Evolutionary conservation across 2,888 invertebrate species (phyloP), one percentile per base, ranked within the genome.

Genomic region (Phasia obesa): DNA sequence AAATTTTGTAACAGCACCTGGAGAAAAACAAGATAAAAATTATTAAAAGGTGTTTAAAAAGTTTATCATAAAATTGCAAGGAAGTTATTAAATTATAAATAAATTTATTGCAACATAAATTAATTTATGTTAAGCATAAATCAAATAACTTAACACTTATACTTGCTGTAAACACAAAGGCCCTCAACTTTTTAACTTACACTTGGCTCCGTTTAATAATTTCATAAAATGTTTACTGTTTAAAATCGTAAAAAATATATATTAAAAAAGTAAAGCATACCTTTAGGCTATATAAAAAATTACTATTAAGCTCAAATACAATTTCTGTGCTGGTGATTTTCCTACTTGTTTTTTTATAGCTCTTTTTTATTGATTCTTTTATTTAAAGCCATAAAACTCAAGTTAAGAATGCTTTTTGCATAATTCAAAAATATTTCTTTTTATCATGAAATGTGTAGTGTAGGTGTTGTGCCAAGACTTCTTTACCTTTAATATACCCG

Each of bases 181-280:
- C 9, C 42, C 4, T 55, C 44, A 44, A 21, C 15, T 4, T 1
- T 31, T 21, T 7, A 27, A 21, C 15, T 31, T 9, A 31, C 9
- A 47, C 4, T 27, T 13, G 44, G 21, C n/a, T 19, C 35, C 4
- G 38, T 15, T 13, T 42, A 5, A 27, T 27, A 27, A 0, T n/a
- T 42, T 4, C 38, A 51, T 38, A 27, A 53, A 1, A 35, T 11
- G 1, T 3, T 31, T 31, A 31, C 31, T n/a, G 31, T 31, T 31
- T 31, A 31, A 31, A 31, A 31, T 31, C 31, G 31, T 31, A 47
- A 59, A 59, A 21, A 5, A 47, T 49, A 59, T 51, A 49, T 38
- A 38, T 49, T n/a, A 38, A 31, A n/a, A 75, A 75, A 38, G 15
- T 57, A 57, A 21, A 49, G 38, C 38, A 51, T 76, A 67, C 65